Base-by-base conservation (phyloP, 2,888 invertebrate species). In the Linyphia triangularis region DNA sequence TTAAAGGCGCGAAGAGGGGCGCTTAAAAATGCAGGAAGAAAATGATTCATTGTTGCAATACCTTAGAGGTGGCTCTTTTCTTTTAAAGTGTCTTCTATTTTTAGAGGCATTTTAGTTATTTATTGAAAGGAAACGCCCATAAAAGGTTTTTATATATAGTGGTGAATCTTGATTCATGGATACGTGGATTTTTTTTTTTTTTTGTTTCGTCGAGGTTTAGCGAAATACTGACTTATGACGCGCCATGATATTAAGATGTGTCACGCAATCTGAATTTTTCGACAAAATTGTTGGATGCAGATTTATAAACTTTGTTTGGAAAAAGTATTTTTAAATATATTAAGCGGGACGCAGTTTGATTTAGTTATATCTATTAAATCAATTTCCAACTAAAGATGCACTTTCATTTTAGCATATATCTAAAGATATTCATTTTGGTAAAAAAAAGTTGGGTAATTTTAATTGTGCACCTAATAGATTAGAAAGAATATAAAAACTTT, bases 11-110 rank as follows among this genome's bases (percentile, higher is more conserved):
- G 51, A 51, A 67, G 67, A 67, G 33, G 28, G 40, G 43, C 24
- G 43, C 70, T 22, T 28, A 33, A 28, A 33, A 33, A 69, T 69
- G 28, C 37, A 28, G 19, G 24, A 24, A 24, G 24, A 43, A 43
- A 72, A 43, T 72, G 70, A 72, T 72, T 72, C 70, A 72, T 72
- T 30, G 67, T 7, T 16, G 67, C 67, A 19, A 63, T 67, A 33
- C 33, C 33, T 28, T 30, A n/a, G 33, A 67, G 67, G 22, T 26
- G 28, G 33, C 30, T 13, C 19, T 22, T 30, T 67, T 67, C 33
- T 33, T 51, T 67, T 67, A 28, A 67, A 33, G 33, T n/a, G 67
- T 16, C 33, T 33, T 67, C 67, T 67, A 67, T 67, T 67, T 67
- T 67, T 24, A 28, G 67, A 33, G 67, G 33, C 22, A 13, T 33